These are phyloP conservation scores for Lamellibrachia luymesi DNA, from an alignment of 1,140 invertebrate species.

Conservation along the genomic window DNA sequence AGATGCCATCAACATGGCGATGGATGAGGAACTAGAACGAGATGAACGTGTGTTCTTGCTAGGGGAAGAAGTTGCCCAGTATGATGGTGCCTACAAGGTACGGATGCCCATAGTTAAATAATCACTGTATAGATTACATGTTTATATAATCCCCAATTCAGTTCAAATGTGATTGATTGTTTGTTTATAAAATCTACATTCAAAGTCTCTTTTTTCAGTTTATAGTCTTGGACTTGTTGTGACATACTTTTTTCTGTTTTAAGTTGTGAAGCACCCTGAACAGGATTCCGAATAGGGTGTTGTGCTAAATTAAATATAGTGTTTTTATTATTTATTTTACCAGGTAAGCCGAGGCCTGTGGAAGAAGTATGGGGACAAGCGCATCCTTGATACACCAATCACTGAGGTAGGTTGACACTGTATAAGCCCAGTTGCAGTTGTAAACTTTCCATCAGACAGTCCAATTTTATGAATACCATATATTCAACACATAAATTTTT, in stretches of 20 bases:
- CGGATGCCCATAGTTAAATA: not conserved
- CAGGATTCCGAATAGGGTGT: too few relatives aligned
- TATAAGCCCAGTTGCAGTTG: not conserved
- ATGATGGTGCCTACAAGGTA: slow-evolving; percentile 95
- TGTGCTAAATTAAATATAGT: not conserved
- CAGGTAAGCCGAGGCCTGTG: slow-evolving; percentile 88
- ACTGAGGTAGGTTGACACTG: slow-evolving; percentile 68
- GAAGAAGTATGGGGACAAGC: slow-evolving; percentile 97
- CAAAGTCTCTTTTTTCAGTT: too few relatives aligned
- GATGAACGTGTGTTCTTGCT: slow-evolving; percentile 93
- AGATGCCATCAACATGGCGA: slow-evolving; percentile 93
- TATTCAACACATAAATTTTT: not conserved
- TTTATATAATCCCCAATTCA: not conserved
- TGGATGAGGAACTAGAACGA: slow-evolving; percentile 95
- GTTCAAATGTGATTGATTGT: not conserved
- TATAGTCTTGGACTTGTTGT: too few relatives aligned
- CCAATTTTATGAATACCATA: not conserved
- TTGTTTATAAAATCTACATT: not conserved
- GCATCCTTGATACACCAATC: slow-evolving; percentile 97
- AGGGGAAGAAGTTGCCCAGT: slow-evolving; percentile 98
- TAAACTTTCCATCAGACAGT: not conserved
- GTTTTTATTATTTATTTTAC: slow-evolving; percentile 27
- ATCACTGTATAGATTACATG: not conserved
- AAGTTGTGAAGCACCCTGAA: too few relatives aligned
- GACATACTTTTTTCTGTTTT: not conserved